phyloP scores from a whole-genome alignment of 1,140 invertebrate species.

The Ephestia elutella region DNA sequence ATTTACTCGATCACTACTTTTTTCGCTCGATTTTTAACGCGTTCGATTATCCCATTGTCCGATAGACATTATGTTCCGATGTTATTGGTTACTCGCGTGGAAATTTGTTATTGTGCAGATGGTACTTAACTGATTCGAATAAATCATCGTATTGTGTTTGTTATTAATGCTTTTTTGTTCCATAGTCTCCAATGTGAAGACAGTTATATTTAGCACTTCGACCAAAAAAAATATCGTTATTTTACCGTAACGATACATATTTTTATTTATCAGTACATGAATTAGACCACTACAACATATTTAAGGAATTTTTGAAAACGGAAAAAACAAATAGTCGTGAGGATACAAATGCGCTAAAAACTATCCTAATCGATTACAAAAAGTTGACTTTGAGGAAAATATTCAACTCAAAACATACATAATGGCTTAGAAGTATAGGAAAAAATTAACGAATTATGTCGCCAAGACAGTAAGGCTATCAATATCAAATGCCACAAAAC shows the following conservation, averaged over 20 bases:
- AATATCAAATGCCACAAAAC: constrained; percentile 3
- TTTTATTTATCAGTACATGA: too few relatives aligned
- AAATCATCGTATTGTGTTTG: constrained; percentile 32
- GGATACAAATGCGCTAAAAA: too few relatives aligned
- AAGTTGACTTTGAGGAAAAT: too few relatives aligned
- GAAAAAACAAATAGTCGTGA: too few relatives aligned
- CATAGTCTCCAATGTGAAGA: not conserved
- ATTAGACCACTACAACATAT: too few relatives aligned
- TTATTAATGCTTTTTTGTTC: constrained; percentile 9
- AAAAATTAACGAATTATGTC: not conserved
- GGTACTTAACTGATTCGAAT: constrained; percentile 30
- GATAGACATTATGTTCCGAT: constrained; percentile 38
- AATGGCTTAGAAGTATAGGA: not conserved
- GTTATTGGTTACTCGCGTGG: constrained; percentile 52
- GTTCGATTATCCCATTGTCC: constrained; percentile 44
- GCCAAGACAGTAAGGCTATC: not conserved
- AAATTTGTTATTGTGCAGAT: constrained; percentile 68
- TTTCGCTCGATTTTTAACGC: constrained; percentile 64
- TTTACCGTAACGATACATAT: too few relatives aligned
- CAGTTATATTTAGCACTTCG: not conserved
- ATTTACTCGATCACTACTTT: constrained; percentile 64
- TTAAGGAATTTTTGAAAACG: too few relatives aligned
- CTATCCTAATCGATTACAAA: too few relatives aligned
- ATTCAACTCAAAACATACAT: too few relatives aligned
- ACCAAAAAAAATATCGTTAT: too few relatives aligned